A percentile compares a stretch with the other conserved stretches of the same genome.
phyloP scores from a whole-genome alignment of 2,888 invertebrate species.

The Eurytoma adleriae region DNA sequence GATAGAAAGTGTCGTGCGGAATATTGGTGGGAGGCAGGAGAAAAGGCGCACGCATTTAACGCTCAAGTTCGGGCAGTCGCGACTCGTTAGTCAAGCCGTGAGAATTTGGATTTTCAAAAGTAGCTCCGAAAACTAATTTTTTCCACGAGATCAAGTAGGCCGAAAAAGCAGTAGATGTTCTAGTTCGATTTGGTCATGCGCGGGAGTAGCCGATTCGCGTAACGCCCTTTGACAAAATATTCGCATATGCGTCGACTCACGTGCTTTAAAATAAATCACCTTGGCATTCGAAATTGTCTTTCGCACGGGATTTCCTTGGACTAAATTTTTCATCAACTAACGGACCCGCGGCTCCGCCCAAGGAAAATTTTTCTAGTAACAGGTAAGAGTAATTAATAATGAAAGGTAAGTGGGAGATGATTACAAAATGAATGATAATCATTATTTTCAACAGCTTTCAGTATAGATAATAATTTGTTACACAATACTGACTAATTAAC shows the following conservation, averaged over 20 bases:
- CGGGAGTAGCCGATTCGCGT: not conserved
- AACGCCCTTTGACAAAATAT: conserved; percentile 13
- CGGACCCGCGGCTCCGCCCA: not conserved
- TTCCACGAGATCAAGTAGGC: too few relatives aligned
- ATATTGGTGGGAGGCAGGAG: conserved; percentile 35
- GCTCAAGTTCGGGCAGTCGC: conserved; percentile 28
- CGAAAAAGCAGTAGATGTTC: too few relatives aligned
- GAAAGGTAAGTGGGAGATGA: not conserved
- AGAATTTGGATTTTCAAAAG: conserved; percentile 24
- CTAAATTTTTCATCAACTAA: conserved; percentile 36
- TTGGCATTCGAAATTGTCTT: conserved; percentile 55
- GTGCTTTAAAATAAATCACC: conserved; percentile 57
- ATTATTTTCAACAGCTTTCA: not conserved
- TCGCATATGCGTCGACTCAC: conserved; percentile 38
- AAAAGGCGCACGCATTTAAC: conserved; percentile 46
- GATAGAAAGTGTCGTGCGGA: not conserved
- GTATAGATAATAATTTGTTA: conserved; percentile 2
- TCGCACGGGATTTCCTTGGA: conserved; percentile 46
- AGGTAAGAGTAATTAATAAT: conserved; percentile 12
- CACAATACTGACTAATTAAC: conserved; percentile 30
- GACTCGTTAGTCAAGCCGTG: conserved; percentile 7
- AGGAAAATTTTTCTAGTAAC: not conserved
- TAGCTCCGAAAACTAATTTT: not conserved
- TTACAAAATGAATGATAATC: not conserved
- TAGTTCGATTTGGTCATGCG: not conserved